Conservation (phyloP, 2,113 vertebrate species). For the Catharus bicknelli region DNA sequence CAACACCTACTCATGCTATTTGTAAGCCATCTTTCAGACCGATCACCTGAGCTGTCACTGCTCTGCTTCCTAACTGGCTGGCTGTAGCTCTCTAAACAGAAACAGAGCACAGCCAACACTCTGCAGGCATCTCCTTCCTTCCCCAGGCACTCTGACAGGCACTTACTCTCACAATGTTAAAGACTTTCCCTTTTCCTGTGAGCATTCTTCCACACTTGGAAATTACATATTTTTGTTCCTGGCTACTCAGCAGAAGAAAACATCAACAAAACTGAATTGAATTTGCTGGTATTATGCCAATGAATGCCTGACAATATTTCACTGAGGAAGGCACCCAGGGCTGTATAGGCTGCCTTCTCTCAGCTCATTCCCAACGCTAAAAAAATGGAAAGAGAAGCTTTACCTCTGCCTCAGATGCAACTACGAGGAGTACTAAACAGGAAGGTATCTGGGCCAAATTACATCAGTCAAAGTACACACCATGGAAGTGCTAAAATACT, state of each 20-base stretch:
- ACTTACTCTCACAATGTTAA: neutral
- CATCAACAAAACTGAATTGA: neutral
- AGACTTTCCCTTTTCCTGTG: neutral
- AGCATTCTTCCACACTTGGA: neutral
- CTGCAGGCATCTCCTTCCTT: neutral
- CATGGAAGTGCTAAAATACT: neutral
- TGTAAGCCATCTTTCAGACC: neutral
- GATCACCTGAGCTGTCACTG: neutral
- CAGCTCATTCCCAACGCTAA: neutral
- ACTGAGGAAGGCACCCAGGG: neutral
- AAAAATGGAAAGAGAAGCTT: neutral
- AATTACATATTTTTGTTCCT: neutral
- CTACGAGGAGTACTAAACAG: neutral
- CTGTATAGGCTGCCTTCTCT: neutral
- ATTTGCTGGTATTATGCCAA: neutral
- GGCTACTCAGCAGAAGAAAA: neutral
- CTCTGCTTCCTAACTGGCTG: neutral
- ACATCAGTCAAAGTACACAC: fast-evolving
- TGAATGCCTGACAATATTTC: neutral
- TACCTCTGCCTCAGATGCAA: neutral
- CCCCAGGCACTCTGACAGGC: neutral
- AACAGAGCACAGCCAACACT: fast-evolving
- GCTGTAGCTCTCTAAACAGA: neutral
- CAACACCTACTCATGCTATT: neutral
- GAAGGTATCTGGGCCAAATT: neutral